phyloP scores from a whole-genome alignment of 2,113 vertebrate species.

The Rhegmatorhina hoffmannsi region DNA sequence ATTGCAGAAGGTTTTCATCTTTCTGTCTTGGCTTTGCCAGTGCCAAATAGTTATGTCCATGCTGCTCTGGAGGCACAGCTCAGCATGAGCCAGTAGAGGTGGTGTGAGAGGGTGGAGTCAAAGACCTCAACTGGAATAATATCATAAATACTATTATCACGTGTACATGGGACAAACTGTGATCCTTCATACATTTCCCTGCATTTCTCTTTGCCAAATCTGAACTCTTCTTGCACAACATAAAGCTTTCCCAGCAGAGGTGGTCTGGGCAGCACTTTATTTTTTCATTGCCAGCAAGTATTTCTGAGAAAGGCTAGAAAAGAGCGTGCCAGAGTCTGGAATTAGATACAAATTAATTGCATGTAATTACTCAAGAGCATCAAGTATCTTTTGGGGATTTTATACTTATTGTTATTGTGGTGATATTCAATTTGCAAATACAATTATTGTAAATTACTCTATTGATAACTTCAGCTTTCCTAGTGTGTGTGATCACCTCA shows the following conservation, averaged over 20 bases:
- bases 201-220: constrained; percentile 22
- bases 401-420: constrained; percentile 30
- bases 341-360: constrained; percentile 66
- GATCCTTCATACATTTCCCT: not conserved
- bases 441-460: constrained; percentile 52
- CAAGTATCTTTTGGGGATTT: constrained; percentile 43
- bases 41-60: not conserved
- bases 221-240: constrained; percentile 20
- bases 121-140: not conserved
- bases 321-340: constrained; percentile 50
- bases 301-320: constrained; percentile 56
- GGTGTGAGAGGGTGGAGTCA: not conserved
- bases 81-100: not conserved
- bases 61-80: not conserved
- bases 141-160: not conserved
- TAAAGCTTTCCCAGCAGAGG: constrained; percentile 47
- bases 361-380: constrained; percentile 63
- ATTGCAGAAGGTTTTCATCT: not conserved
- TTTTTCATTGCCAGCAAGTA: constrained; percentile 56
- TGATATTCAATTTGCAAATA: constrained; percentile 52
- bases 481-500: not conserved
- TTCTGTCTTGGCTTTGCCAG: not conserved
- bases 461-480: constrained; percentile 42
- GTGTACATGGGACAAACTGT: not conserved
- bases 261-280: constrained; percentile 22